Conservation (phyloP, 2,888 invertebrate genomes). For the Phania funesta region DNA sequence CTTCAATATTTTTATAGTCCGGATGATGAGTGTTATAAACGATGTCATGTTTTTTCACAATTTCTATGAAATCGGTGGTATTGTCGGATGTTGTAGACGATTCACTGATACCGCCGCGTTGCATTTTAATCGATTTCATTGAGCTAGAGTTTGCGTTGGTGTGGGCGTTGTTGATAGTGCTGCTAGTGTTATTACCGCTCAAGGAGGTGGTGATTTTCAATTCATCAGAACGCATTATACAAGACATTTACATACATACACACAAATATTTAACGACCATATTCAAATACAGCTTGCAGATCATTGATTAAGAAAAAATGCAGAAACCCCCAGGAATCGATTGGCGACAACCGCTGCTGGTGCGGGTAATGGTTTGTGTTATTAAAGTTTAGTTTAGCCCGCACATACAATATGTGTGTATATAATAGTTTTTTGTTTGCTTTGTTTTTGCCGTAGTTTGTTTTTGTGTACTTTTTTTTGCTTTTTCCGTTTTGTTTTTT, state of each 20-base stretch:
- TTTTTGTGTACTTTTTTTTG: not conserved
- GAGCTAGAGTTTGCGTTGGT: not conserved
- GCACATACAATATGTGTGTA: conserved; percentile 23
- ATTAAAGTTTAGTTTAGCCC: conserved; percentile 34
- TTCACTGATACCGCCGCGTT: conserved; percentile 74
- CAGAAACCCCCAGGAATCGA: not conserved
- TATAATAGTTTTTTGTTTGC: conserved; percentile 17
- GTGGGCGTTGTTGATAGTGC: not conserved
- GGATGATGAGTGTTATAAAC: conserved; percentile 80
- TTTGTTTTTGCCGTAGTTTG: conserved; percentile 6
- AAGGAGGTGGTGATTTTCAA: conserved; percentile 5
- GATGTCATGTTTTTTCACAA: conserved; percentile 79
- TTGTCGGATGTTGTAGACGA: conserved; percentile 78
- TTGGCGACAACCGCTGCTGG: not conserved
- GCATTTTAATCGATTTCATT: conserved; percentile 70
- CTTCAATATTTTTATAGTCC: conserved; percentile 79
- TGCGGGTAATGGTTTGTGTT: conserved; percentile 18
- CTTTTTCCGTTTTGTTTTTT: not conserved
- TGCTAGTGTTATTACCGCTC: conserved; percentile 23
- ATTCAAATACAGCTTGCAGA: not conserved
- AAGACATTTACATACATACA: not conserved
- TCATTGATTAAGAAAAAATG: conserved; percentile 29
- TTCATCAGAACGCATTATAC: conserved; percentile 34
- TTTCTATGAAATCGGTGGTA: conserved; percentile 79
- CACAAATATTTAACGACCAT: not conserved